These are phyloP conservation scores for Sarcophaga carnaria DNA, from an alignment of 2,888 invertebrate species.

Conservation along the genomic window DNA sequence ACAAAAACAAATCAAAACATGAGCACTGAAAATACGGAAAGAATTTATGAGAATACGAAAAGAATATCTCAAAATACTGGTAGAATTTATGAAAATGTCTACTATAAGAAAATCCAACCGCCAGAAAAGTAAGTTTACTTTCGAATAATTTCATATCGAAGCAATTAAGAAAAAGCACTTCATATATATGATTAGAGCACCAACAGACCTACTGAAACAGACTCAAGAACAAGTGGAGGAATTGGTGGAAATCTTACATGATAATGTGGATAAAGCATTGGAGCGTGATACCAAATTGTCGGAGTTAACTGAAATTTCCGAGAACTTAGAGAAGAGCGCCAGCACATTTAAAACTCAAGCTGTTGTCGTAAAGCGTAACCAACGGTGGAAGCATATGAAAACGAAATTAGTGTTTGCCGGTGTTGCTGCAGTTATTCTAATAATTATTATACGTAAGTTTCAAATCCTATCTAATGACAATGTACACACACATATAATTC, in stretches of 20 bases:
- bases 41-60: no score
- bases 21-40: no score
- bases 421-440: slow-evolving; percentile 34
- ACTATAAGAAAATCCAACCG: slow-evolving; percentile 43
- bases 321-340: slow-evolving; percentile 46
- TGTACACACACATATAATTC: no score
- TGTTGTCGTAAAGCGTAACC: slow-evolving; percentile 52
- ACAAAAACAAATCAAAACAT: no score
- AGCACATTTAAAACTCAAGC: slow-evolving; percentile 47
- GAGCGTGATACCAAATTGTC: slow-evolving; percentile 53
- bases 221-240: slow-evolving; percentile 57
- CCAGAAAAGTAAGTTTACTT: slow-evolving; percentile 37
- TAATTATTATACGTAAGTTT: slow-evolving; percentile 59
- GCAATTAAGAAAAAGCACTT: no score
- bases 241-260: slow-evolving; percentile 60
- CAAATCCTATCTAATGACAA: not conserved
- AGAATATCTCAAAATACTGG: no score
- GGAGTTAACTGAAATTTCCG: slow-evolving; percentile 47
- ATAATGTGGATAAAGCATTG: slow-evolving; percentile 55
- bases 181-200: not conserved
- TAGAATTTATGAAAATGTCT: slow-evolving; percentile 47
- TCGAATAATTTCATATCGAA: not conserved
- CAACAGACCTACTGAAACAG: slow-evolving; percentile 38
- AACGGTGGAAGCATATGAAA: slow-evolving; percentile 54
- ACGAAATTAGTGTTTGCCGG: slow-evolving; percentile 60